Base-by-base conservation (phyloP, 2,797 vertebrate species). In the Myripristis murdjan region DNA sequence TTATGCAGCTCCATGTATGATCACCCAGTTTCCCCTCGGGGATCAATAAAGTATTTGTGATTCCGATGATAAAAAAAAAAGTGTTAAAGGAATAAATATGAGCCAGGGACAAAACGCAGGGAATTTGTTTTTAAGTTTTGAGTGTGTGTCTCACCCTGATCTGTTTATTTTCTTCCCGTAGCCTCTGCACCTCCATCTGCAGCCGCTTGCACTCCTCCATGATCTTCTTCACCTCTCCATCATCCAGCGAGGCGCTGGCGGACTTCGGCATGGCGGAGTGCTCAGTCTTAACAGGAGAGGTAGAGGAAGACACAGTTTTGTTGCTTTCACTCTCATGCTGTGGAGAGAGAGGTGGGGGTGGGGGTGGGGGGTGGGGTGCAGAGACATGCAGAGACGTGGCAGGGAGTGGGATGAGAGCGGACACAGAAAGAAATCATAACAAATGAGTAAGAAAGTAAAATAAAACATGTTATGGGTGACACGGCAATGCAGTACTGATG, bases 151-250 rank as follows among this genome's bases (percentile, higher is more conserved):
- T 91, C 92, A 98, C 97, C 97, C 95, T 95, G 88, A 97, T 95
- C 76, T 96, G 97, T 92, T 94, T 96, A 94, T 96, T 97, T 92
- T 98, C 97, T 84, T 98, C 97, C 79, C 95, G 95, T 90, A 98
- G 95, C 93, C 97, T 94, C 93, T 97, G 97, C 75, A 98, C 94
- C 87, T 99, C 97, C 59, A 91, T 85, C 88, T 97, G 97, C 92
- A 98, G 95, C 87, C 96, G 93, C 94, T 95, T 96, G 90, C 95
- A 97, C 70, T 99, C 97, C 75, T 99, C 97, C 96, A 96, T 95
- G 90, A 98, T 94, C 93, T 97, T 98, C 95, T 96, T 97, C 68
- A 95, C 95, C 91, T 98, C 97, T 2, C 89, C 86, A 69, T 98
- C 97, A 44, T 98, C 97, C 93, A 97, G 89, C 53, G 96, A 95